Base-by-base conservation (phyloP, 2,888 invertebrate genomes). In the Poecilobothrus nobilitatus region DNA sequence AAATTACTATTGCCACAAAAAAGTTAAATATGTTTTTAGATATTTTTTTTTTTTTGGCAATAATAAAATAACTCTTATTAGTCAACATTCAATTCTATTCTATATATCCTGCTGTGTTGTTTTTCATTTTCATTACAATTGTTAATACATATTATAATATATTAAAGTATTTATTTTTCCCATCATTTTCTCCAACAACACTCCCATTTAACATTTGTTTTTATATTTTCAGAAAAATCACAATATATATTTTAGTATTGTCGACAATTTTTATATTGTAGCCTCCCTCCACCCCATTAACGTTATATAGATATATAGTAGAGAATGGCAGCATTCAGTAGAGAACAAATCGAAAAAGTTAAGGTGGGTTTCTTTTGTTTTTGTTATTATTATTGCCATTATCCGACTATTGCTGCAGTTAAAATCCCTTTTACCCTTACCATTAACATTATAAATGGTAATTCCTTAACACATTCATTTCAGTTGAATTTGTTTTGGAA, bases 391-490 rank as follows among this genome's bases (percentile, higher is more conserved):
- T 53, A 15, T 53, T 53, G 9, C 15, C 53, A 53, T 18, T 53
- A 12, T 53, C 7, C 37, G 6, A 18, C 18, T 53, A 15, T n/a
- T 53, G 53, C 53, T 53, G 53, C 53, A 18, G 15, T 53, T 53
- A 53, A 18, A 18, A 18, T 53, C 53, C 18, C 18, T 53, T 53
- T 53, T 53, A n/a, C 53, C 53, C 53, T 4, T 53, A 53, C 15
- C 15, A 4, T 18, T 53, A 53, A 53, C 18, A 18, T 53, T 53
- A 53, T 53, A 15, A 53, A 53, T 53, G 5, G 53, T 53, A 53
- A 53, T 53, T 53, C 53, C n/a, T 53, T 53, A 53, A 53, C 53
- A 53, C 53, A 53, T 53, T 53, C 53, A 53, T 18, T 53, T 53
- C 53, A 53, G 53, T 53, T 53, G 2, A n/a, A 9, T 12, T 53